Evolutionary conservation across 2,113 vertebrate species (phyloP).

Genomic region (Indri indri): DNA sequence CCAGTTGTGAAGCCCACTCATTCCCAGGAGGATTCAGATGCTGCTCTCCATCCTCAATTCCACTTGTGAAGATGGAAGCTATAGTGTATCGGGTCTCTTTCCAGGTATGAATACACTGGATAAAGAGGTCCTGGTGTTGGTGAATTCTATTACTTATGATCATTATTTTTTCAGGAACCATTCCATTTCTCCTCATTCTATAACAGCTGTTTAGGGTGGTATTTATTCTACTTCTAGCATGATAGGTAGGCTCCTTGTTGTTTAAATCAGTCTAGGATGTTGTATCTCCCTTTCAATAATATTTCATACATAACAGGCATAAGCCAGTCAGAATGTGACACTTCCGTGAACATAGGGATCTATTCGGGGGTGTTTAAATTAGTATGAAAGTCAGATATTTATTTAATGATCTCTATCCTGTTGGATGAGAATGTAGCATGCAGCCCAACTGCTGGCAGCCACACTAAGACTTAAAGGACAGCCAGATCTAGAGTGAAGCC

Average conservation of each 20-base stretch:
- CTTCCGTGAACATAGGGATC: background rate
- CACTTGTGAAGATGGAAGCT: background rate
- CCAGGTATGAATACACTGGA: background rate
- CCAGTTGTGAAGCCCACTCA: background rate
- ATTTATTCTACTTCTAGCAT: background rate
- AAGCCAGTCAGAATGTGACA: background rate
- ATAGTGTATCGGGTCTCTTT: background rate
- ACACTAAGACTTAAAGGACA: background rate
- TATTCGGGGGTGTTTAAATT: background rate
- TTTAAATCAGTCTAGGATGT: background rate
- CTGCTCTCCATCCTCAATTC: background rate
- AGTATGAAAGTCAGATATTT: background rate
- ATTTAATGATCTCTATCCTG: background rate
- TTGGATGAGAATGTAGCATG: background rate
- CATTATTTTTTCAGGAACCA: background rate
- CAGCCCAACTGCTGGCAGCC: background rate
- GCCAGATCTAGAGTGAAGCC: background rate
- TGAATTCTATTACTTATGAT: background rate
- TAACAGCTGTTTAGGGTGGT: background rate
- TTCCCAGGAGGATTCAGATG: background rate
- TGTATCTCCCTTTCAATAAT: background rate
- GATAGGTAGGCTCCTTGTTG: background rate
- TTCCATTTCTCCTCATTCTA: background rate
- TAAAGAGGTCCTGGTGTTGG: background rate
- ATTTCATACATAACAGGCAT: background rate